Conservation (phyloP, 2,797 vertebrate species). For the Nannoperca australis region DNA sequence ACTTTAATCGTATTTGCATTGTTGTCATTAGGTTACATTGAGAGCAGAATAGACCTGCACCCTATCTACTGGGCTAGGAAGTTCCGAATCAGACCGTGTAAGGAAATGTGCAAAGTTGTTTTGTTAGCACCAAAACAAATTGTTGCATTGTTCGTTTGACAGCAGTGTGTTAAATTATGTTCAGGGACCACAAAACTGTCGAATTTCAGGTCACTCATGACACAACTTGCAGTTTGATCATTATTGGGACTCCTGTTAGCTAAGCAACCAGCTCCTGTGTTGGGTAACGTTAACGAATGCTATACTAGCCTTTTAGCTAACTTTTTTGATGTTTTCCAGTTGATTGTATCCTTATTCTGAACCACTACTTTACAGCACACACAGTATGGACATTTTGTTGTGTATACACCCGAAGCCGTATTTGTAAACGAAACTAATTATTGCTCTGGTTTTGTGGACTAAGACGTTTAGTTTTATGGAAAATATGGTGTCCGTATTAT, state of each 20-base stretch:
- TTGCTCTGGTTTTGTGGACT: not conserved
- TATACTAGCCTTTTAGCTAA: conserved; percentile 68
- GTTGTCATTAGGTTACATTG: not conserved
- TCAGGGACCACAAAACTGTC: conserved; percentile 18
- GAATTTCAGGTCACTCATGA: conserved; percentile 9
- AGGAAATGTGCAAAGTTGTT: conserved; percentile 39
- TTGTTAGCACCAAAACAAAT: not conserved
- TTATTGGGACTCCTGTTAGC: conserved; percentile 50
- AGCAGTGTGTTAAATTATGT: not conserved
- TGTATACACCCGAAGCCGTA: not conserved
- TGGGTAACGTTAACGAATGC: conserved; percentile 65
- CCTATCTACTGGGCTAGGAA: conserved; percentile 13
- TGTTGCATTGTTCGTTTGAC: conserved; percentile 19
- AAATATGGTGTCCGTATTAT: conserved; percentile 17
- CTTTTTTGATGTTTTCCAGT: conserved; percentile 74
- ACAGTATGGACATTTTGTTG: not conserved
- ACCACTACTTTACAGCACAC: not conserved
- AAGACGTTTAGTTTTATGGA: not conserved
- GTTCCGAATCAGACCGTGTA: conserved; percentile 23
- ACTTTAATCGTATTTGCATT: not conserved
- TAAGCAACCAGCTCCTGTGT: conserved; percentile 55
- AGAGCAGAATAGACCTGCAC: not conserved
- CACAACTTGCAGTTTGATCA: conserved; percentile 20
- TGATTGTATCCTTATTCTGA: conserved; percentile 60
- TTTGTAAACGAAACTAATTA: not conserved